Evolutionary conservation across 2,797 vertebrate species (phyloP), one percentile per base, ranked within the genome.

Genomic region (Oreortyx pictus): DNA sequence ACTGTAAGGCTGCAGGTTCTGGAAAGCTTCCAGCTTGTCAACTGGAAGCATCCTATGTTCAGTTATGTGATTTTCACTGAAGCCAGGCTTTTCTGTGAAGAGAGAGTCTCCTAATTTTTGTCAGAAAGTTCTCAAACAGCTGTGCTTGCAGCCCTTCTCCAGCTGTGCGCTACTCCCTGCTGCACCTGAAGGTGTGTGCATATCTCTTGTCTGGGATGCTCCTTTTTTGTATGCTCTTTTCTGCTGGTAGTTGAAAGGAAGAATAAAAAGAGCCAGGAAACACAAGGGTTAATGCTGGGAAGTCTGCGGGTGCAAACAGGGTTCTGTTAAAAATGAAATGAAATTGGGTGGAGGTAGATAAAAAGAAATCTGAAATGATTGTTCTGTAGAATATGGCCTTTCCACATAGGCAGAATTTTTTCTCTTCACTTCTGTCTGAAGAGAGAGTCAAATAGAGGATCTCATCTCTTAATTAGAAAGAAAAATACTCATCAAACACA

Each of bases 401-500:
- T 97, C 91, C 92, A 82, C 95, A 88, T 46, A 96, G 96, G 92
- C 96, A 97, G 94, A 96, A 97, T 91, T 89, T 97, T 97, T 96
- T 97, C 89, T 94, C 92, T 96, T 97, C 92, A 68, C 90, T 97
- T 96, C 94, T 96, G 89, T 96, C 94, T 97, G 96, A 97, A 97
- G 96, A 97, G 67, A 97, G 86, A 96, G 95, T 97, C 93, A 97
- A 96, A 97, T 93, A 96, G 96, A 97, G 96, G 97, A 97, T 97
- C 94, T 97, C 70, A 23, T 98, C 96, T 97, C 97, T 97, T 98
- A 98, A 98, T 98, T 97, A 98, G 97, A 97, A 98, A 98, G 97
- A 97, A 97, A 98, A 98, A 97, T 98, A 98, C 96, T 97, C 97
- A 98, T 98, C 97, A 98, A 97, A 97, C 91, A 96, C 94, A 96